Percentiles rank a stretch among this genome's conserved stretches.
These are phyloP conservation scores for Athalia circularis DNA, from an alignment of 2,888 invertebrate species.

Conservation along the genomic window DNA sequence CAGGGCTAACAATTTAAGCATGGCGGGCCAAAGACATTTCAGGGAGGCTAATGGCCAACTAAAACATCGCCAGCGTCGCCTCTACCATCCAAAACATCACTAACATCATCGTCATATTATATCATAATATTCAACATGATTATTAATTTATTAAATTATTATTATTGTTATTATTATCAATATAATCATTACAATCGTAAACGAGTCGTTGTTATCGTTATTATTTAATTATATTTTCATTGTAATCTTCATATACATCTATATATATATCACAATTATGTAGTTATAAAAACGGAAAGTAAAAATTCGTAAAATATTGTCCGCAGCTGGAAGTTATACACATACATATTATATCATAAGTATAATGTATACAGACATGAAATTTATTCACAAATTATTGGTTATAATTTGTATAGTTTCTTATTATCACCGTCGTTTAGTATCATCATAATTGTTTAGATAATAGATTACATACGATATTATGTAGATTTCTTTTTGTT, in stretches of 20 bases:
- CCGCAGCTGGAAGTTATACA: neutral
- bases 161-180: neutral
- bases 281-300: neutral
- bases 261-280: neutral
- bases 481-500: too few relatives aligned
- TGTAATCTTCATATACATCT: neutral
- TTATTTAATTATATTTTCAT: neutral
- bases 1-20: conserved; percentile 59
- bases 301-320: neutral
- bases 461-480: too few relatives aligned
- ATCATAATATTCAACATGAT: conserved; percentile 6
- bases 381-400: too few relatives aligned
- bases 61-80: conserved; percentile 29
- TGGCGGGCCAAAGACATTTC: conserved; percentile 42
- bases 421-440: too few relatives aligned
- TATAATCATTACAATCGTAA: neutral
- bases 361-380: too few relatives aligned
- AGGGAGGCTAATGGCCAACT: neutral
- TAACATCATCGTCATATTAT: conserved; percentile 15
- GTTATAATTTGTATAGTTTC: too few relatives aligned
- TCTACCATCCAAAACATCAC: conserved; percentile 34
- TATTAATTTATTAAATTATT: conserved; percentile 14
- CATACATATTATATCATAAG: too few relatives aligned
- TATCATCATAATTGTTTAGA: too few relatives aligned
- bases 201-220: conserved; percentile 5